phyloP scores from a whole-genome alignment of 2,888 invertebrate species.

The Agriopis marginaria region DNA sequence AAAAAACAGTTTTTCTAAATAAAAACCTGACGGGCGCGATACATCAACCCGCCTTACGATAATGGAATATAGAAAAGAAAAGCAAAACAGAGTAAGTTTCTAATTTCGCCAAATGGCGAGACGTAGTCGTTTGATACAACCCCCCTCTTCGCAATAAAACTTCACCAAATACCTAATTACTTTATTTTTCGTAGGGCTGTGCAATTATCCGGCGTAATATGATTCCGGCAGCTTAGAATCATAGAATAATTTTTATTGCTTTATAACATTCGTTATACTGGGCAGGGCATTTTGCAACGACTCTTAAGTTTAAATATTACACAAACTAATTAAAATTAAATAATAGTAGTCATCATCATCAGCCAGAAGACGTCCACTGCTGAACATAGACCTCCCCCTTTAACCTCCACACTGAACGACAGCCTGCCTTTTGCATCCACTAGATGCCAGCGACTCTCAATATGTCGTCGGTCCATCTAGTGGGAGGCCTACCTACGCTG shows the following conservation, averaged over 20 bases:
- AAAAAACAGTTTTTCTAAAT: not conserved
- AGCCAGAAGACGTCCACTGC: too few species aligned
- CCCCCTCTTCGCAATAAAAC: conserved; percentile 34
- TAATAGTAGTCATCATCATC: too few species aligned
- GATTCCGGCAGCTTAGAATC: not conserved
- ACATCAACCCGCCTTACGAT: conserved; percentile 27
- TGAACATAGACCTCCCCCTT: too few species aligned
- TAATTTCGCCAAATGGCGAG: conserved; percentile 33
- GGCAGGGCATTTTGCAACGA: too few species aligned
- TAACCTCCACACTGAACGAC: too few species aligned
- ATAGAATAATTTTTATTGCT: not conserved
- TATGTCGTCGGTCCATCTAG: too few species aligned
- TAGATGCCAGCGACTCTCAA: too few species aligned
- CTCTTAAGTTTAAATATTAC: too few species aligned
- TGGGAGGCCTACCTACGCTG: too few species aligned
- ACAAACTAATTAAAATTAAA: too few species aligned
- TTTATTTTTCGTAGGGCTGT: conserved; percentile 31
- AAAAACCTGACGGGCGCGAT: conserved; percentile 10
- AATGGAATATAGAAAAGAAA: conserved; percentile 30
- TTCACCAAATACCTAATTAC: conserved; percentile 40
- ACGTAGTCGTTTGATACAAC: conserved; percentile 35
- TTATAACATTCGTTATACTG: too few species aligned
- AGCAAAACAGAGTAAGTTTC: conserved; percentile 29
- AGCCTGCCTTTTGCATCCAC: too few species aligned
- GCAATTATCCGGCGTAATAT: not conserved